Conservation (phyloP, 2,113 vertebrate species). For the Sitta europaea region DNA sequence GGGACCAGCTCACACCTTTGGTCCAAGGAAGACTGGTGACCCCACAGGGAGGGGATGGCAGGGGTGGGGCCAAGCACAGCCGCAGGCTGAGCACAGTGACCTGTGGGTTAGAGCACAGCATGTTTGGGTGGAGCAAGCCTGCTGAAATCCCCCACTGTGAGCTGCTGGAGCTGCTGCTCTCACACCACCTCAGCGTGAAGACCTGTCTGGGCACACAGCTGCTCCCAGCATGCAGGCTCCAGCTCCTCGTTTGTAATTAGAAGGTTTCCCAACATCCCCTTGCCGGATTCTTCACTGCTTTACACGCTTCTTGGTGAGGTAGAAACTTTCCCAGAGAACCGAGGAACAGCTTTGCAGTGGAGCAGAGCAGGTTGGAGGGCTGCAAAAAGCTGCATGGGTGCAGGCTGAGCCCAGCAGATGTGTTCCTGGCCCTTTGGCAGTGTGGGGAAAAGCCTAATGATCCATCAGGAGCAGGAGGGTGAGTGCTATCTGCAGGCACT, state of each 20-base stretch:
- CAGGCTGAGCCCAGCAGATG: neutral
- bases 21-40: neutral
- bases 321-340: neutral
- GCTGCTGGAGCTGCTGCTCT: neutral
- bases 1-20: neutral
- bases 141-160: neutral
- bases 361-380: neutral
- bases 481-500: neutral
- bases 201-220: neutral
- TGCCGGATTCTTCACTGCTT: neutral
- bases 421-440: neutral
- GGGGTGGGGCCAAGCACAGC: neutral
- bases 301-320: rapidly evolving
- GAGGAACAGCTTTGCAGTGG: neutral
- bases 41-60: neutral
- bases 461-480: neutral
- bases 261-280: neutral
- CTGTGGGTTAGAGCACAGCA: neutral
- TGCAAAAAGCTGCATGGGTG: neutral
- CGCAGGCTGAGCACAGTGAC: neutral
- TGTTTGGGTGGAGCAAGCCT: neutral
- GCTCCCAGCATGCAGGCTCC: neutral
- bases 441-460: rapidly evolving
- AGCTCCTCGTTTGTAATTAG: neutral
- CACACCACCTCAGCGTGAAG: neutral